phyloP scores from a whole-genome alignment of 2,797 vertebrate genomes.

The Coreius guichenoti region DNA sequence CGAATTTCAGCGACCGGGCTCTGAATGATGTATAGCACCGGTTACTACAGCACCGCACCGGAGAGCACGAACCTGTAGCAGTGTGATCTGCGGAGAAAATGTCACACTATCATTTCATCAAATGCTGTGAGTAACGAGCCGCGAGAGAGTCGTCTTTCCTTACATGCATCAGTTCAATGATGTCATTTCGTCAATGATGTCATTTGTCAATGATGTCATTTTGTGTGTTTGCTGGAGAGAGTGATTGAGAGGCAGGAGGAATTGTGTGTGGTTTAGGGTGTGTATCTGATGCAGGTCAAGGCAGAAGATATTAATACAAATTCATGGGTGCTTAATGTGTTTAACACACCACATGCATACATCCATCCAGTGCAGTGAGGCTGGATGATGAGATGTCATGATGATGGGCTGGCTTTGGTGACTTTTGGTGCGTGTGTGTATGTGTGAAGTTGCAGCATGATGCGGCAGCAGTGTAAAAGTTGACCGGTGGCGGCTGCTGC shows the following conservation, averaged over 20 bases:
- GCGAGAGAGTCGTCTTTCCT: conserved; percentile 40
- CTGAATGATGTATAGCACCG: conserved; percentile 84
- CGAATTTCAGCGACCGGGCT: conserved; percentile 81
- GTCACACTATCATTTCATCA: conserved; percentile 98
- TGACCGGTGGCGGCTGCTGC: conserved; percentile 73
- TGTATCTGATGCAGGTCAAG: conserved; percentile 32
- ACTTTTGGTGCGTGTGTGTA: conserved; percentile 43
- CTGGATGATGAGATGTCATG: conserved; percentile 13
- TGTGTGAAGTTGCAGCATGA: conserved; percentile 75
- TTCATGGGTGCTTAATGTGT: not conserved
- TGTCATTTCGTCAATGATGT: conserved; percentile 57
- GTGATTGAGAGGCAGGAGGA: conserved; percentile 43
- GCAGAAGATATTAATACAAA: not conserved
- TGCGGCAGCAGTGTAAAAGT: conserved; percentile 76
- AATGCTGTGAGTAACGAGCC: conserved; percentile 93
- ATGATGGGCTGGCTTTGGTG: conserved; percentile 13
- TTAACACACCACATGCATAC: not conserved
- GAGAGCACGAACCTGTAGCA: conserved; percentile 80
- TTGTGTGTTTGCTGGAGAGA: conserved; percentile 35
- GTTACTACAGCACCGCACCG: conserved; percentile 72
- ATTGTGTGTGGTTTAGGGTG: conserved; percentile 48
- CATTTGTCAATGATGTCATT: conserved; percentile 55
- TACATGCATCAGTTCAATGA: conserved; percentile 26
- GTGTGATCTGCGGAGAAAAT: conserved; percentile 81
- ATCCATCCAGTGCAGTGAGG: not conserved